Conservation (phyloP, 92 coral and sea anemone species). For the Plumapathes pennacea region DNA sequence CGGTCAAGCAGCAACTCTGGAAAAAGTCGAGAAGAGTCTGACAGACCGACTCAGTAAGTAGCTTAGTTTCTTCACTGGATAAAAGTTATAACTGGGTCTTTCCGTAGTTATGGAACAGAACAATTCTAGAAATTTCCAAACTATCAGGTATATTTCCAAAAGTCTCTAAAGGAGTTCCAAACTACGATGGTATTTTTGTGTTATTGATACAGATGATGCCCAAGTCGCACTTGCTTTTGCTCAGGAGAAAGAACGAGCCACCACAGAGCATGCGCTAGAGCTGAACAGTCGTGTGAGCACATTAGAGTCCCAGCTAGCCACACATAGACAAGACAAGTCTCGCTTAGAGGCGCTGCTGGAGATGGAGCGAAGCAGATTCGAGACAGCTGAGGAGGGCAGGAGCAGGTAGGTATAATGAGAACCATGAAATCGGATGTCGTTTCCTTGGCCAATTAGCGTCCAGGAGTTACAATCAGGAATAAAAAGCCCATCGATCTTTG, state of each 20-base stretch:
- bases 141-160: too few relatives aligned
- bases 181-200: background rate
- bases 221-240: slow-evolving; percentile 76
- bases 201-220: slow-evolving; percentile 61
- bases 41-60: slow-evolving; percentile 92
- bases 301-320: slow-evolving; percentile 87
- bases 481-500: too few relatives aligned
- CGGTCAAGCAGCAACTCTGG: slow-evolving; percentile 93
- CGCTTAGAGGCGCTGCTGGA: slow-evolving; percentile 91
- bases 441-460: too few relatives aligned
- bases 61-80: too few relatives aligned
- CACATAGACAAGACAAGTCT: slow-evolving; percentile 89
- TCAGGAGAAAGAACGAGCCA: slow-evolving; percentile 91
- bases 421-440: too few relatives aligned
- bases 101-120: too few relatives aligned
- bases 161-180: too few relatives aligned
- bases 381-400: slow-evolving; percentile 72
- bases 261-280: slow-evolving; percentile 77
- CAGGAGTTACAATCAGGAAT: too few relatives aligned
- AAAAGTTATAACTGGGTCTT: too few relatives aligned
- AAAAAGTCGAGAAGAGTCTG: slow-evolving; percentile 83
- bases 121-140: too few relatives aligned
- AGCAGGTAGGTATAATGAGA: slow-evolving; percentile 88
- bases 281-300: slow-evolving; percentile 69
- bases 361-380: slow-evolving; percentile 73